Evolutionary conservation across 2,113 vertebrate genomes (phyloP).

Genomic region (Vulpes ferrilata): DNA sequence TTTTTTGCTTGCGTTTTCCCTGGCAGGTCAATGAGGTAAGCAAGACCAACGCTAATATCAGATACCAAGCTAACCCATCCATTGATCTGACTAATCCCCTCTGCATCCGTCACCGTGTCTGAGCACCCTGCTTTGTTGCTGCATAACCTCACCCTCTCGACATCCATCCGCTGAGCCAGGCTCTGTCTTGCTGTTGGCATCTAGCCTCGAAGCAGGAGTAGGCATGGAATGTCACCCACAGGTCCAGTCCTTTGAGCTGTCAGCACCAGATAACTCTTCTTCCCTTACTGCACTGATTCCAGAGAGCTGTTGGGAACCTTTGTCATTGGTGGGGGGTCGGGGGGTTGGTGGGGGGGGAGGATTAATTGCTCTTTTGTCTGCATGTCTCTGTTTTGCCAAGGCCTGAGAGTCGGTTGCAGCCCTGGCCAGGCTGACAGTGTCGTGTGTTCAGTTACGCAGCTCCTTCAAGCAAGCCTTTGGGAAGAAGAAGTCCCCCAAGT

Average conservation of each 20-base stretch:
- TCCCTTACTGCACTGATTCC: slow-evolving; percentile 81
- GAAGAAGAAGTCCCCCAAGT: slow-evolving; percentile 99
- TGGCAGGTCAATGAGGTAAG: slow-evolving; percentile 99
- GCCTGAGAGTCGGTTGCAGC: neutral
- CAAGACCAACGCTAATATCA: slow-evolving; percentile 85
- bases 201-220: slow-evolving; percentile 71
- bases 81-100: slow-evolving; percentile 86
- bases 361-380: slow-evolving; percentile 77
- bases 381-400: slow-evolving; percentile 80
- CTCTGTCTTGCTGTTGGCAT: slow-evolving; percentile 77
- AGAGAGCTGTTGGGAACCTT: slow-evolving; percentile 29
- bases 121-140: slow-evolving; percentile 74
- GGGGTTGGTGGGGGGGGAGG: neutral
- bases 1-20: slow-evolving; percentile 92
- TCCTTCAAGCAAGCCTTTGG: slow-evolving; percentile 99
- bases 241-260: slow-evolving; percentile 71
- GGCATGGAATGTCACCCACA: slow-evolving; percentile 77
- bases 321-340: neutral
- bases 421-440: slow-evolving; percentile 43
- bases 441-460: slow-evolving; percentile 93
- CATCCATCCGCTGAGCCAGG: slow-evolving; percentile 73
- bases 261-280: slow-evolving; percentile 77
- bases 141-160: slow-evolving; percentile 45
- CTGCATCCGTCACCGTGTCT: slow-evolving; percentile 82
- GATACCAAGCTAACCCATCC: slow-evolving; percentile 89